Evolutionary conservation across 1,140 invertebrate species (phyloP).

Genomic region (Cydia splendana): DNA sequence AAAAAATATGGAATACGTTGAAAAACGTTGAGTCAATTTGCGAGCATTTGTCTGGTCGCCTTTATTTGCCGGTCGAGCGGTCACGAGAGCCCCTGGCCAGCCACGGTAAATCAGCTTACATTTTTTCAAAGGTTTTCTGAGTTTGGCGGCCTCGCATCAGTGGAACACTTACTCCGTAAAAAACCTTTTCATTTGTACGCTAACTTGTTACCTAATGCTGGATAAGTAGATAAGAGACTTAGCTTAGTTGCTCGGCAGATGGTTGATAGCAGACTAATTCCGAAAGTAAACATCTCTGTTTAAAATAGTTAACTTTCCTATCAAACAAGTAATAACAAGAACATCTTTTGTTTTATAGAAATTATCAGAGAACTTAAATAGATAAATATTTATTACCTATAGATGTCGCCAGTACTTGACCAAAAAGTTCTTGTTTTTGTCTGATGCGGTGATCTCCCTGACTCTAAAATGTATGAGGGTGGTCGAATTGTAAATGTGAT

Average conservation of each 20-base stretch:
- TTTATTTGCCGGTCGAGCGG: constrained; percentile 73
- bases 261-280: background rate
- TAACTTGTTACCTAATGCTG: constrained; percentile 52
- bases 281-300: background rate
- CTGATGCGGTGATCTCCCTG: constrained; percentile 3
- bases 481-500: constrained; percentile 48
- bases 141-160: constrained; percentile 65
- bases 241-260: constrained; percentile 30
- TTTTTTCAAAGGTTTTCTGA: constrained; percentile 75
- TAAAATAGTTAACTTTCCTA: background rate
- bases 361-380: too few species aligned
- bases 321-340: background rate
- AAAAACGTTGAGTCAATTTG: constrained; percentile 77
- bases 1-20: constrained; percentile 71
- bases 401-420: background rate
- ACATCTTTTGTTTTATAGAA: too few species aligned
- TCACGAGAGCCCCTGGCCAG: constrained; percentile 59
- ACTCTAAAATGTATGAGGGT: constrained; percentile 49
- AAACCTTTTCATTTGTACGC: constrained; percentile 58
- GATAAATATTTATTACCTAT: too few species aligned
- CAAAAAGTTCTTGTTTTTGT: background rate
- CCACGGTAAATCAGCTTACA: constrained; percentile 75
- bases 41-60: constrained; percentile 75
- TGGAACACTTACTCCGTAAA: constrained; percentile 54
- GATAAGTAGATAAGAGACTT: constrained; percentile 41